Percentiles rank a stretch among this genome's conserved stretches.
phyloP scores from a whole-genome alignment of 2,888 invertebrate species.

The Helobdella robusta region DNA sequence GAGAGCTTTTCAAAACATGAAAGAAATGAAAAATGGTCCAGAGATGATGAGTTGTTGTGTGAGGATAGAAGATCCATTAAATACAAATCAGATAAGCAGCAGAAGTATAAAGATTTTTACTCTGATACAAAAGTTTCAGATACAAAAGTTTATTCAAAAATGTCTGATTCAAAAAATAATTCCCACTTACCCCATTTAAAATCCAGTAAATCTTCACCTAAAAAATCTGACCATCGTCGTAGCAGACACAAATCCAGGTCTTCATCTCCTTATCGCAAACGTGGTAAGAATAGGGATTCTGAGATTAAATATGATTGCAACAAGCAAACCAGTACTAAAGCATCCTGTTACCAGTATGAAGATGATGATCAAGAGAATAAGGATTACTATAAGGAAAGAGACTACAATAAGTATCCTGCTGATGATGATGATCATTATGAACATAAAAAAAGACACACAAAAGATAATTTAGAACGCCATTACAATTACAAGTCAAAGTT shows the following conservation, averaged over 20 bases:
- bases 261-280: too few relatives aligned
- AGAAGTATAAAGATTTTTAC: background rate
- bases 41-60: too few relatives aligned
- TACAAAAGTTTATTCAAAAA: background rate
- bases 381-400: background rate
- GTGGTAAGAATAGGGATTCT: too few relatives aligned
- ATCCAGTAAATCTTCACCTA: background rate
- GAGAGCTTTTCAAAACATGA: too few relatives aligned
- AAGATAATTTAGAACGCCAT: background rate
- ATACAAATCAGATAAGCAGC: background rate
- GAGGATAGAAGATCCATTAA: slow-evolving; percentile 5
- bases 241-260: too few relatives aligned
- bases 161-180: background rate
- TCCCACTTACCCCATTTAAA: background rate
- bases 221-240: background rate
- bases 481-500: too few relatives aligned
- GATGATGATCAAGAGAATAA: too few relatives aligned
- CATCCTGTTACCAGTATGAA: too few relatives aligned
- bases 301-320: too few relatives aligned
- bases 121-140: background rate
- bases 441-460: background rate
- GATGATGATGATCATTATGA: slow-evolving; percentile 1
- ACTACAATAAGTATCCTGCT: background rate
- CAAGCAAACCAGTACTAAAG: too few relatives aligned
- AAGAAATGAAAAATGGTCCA: too few relatives aligned